Evolutionary conservation across 2,888 invertebrate genomes (phyloP).

Genomic region (Monopis laevigella): DNA sequence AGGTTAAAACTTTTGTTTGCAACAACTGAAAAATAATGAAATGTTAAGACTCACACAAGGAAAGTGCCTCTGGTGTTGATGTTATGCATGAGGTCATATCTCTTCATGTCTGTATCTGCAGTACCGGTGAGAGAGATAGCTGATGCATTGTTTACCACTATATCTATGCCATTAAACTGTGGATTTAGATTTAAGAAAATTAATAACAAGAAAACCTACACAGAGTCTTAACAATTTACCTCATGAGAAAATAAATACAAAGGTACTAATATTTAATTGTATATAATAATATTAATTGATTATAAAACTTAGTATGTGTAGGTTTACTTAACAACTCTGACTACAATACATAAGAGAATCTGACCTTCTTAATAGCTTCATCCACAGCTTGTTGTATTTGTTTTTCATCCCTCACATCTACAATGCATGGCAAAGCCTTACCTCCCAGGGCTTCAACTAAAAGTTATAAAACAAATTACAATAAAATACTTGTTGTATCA

Average conservation of each 20-base stretch:
- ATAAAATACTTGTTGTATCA: slow-evolving; percentile 10
- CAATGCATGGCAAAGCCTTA: slow-evolving; percentile 84
- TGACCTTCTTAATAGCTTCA: slow-evolving; percentile 75
- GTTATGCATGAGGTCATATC: slow-evolving; percentile 95
- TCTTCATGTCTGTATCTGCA: slow-evolving; percentile 89
- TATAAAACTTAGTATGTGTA: too few relatives aligned
- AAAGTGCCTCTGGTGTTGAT: slow-evolving; percentile 96
- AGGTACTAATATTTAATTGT: too few relatives aligned
- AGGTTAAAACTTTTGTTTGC: too few relatives aligned
- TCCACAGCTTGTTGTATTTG: slow-evolving; percentile 78
- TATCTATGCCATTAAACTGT: slow-evolving; percentile 94
- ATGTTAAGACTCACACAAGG: slow-evolving; percentile 86
- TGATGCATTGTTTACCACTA: slow-evolving; percentile 95
- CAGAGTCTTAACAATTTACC: too few relatives aligned
- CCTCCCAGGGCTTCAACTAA: slow-evolving; percentile 88
- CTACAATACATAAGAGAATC: too few relatives aligned
- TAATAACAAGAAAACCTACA: too few relatives aligned
- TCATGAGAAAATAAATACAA: too few relatives aligned
- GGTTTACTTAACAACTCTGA: too few relatives aligned
- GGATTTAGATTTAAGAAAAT: too few relatives aligned
- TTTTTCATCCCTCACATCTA: slow-evolving; percentile 87
- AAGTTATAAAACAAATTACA: slow-evolving; percentile 23
- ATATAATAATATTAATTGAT: too few relatives aligned
- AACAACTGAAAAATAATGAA: too few relatives aligned
- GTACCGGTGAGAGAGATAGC: slow-evolving; percentile 91